phyloP scores from a whole-genome alignment of 2,888 invertebrate genomes.

The Ophioninae sp. region DNA sequence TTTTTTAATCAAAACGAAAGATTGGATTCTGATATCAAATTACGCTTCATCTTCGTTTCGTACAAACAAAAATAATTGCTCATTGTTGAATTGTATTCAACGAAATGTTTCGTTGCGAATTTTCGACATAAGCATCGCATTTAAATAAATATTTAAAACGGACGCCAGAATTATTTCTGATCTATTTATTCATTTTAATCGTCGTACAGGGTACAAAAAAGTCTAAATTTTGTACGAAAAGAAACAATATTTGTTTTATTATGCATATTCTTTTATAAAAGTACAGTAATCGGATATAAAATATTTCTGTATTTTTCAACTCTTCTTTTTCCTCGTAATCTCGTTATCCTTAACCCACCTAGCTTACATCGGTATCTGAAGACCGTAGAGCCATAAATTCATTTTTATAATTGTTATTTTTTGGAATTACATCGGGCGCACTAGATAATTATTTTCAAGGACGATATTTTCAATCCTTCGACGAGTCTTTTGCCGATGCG shows the following conservation, averaged over 20 bases:
- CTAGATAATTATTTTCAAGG: not conserved
- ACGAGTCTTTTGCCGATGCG: conserved; percentile 1
- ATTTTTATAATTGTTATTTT: not conserved
- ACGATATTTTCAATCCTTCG: not conserved
- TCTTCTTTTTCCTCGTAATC: conserved; percentile 12
- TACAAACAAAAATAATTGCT: not conserved
- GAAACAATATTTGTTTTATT: conserved; percentile 32
- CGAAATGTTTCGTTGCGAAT: too few relatives aligned
- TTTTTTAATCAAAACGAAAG: not conserved
- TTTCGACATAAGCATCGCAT: conserved; percentile 12
- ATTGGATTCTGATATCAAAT: not conserved
- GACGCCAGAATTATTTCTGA: not conserved
- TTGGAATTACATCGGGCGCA: not conserved
- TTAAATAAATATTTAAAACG: conserved; percentile 14
- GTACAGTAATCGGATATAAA: conserved; percentile 47
- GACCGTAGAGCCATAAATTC: conserved; percentile 3
- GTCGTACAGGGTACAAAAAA: not conserved
- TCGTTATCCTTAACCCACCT: conserved; percentile 1
- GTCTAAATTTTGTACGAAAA: not conserved
- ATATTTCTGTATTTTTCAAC: conserved; percentile 39
- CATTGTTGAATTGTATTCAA: too few relatives aligned
- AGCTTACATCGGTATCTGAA: not conserved
- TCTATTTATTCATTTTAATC: too few relatives aligned
- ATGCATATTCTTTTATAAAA: conserved; percentile 44
- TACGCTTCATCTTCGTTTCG: not conserved